Evolutionary conservation across 2,113 vertebrate species (phyloP).

Genomic region (Solenodon paradoxus): DNA sequence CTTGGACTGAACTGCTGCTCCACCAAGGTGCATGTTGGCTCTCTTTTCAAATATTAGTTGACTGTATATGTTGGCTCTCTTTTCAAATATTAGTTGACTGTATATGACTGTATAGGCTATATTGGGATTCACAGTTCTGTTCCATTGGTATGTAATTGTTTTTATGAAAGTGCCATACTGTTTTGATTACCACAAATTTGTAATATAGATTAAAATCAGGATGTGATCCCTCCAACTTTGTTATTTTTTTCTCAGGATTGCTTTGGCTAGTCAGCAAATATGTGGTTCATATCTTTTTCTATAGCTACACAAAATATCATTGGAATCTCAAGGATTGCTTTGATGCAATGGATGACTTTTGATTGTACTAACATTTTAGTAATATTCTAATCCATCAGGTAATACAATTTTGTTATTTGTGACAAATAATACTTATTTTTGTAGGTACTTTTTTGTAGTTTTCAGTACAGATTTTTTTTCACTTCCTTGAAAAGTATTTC

Average conservation of each 20-base stretch:
- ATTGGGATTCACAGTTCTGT: background rate
- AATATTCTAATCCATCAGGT: too few species aligned
- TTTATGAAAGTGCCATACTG: background rate
- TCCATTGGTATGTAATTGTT: background rate
- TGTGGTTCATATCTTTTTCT: background rate
- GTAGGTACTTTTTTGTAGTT: background rate
- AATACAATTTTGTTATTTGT: too few species aligned
- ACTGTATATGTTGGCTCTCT: background rate
- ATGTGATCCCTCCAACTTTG: background rate
- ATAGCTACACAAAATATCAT: background rate
- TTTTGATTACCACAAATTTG: background rate
- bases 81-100: background rate
- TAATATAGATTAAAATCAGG: background rate
- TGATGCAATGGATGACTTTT: background rate
- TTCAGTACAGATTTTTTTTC: background rate
- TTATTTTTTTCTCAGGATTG: background rate
- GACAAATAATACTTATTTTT: too few species aligned
- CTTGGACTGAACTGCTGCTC: too few species aligned
- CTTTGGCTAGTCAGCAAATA: background rate
- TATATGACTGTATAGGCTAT: background rate
- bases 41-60: background rate
- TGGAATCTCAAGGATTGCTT: background rate
- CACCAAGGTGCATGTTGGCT: too few species aligned
- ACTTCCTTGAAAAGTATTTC: background rate
- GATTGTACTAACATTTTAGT: background rate